Percentiles rank a stretch among this genome's conserved stretches.
phyloP scores from a whole-genome alignment of 2,113 vertebrate genomes.

The Coryphaenoides rupestris region DNA sequence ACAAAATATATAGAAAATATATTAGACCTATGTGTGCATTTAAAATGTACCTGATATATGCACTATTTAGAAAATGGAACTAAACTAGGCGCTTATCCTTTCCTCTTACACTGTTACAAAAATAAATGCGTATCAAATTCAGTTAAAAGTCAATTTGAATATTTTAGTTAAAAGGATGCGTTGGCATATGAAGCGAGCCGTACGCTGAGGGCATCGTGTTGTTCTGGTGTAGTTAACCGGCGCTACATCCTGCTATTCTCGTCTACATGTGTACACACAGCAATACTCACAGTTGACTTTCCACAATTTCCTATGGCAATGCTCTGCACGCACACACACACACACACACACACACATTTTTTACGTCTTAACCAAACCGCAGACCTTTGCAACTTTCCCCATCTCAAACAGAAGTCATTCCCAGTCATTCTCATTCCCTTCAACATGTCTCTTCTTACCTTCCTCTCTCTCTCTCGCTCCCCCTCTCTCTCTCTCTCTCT shows the following conservation, averaged over 20 bases:
- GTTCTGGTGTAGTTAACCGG: constrained; percentile 4
- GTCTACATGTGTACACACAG: not conserved
- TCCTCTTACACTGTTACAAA: too few species aligned
- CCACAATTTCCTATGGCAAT: not conserved
- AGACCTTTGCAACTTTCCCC: constrained; percentile 48
- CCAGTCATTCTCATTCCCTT: too few species aligned
- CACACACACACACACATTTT: constrained; percentile 16
- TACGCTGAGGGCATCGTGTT: not conserved
- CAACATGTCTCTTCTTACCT: too few species aligned
- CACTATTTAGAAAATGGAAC: too few species aligned
- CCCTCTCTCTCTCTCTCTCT: too few species aligned
- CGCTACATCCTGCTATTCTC: constrained; percentile 1
- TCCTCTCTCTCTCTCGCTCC: too few species aligned
- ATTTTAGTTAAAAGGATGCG: not conserved
- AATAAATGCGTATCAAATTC: not conserved
- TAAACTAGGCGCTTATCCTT: too few species aligned
- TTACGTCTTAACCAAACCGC: constrained; percentile 12
- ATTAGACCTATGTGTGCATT: not conserved
- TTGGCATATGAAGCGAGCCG: too few species aligned
- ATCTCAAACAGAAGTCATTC: constrained; percentile 65
- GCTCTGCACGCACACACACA: constrained; percentile 7
- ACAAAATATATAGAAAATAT: not conserved
- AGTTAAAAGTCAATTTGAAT: constrained; percentile 8
- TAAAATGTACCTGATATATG: too few species aligned
- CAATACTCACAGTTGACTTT: not conserved